Evolutionary conservation across 2,113 vertebrate genomes (phyloP).

Genomic region (Pionites leucogaster): DNA sequence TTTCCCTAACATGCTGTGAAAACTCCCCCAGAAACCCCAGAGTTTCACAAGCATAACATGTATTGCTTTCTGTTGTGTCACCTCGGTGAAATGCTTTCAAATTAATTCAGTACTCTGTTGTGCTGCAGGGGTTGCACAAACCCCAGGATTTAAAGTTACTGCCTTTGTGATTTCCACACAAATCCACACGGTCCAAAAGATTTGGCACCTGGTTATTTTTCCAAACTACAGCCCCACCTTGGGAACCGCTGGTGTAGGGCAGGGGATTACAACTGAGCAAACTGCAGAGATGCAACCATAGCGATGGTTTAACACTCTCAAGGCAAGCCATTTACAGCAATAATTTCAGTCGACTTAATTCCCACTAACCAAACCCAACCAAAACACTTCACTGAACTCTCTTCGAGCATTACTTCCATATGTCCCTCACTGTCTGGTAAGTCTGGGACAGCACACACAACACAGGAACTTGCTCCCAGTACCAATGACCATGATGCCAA

Average conservation of each 20-base stretch:
- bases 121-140: neutral
- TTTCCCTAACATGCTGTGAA: neutral
- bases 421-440: fast-evolving
- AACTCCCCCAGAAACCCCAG: neutral
- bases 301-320: fast-evolving
- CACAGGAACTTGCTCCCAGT: neutral
- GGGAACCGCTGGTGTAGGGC: neutral
- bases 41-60: neutral
- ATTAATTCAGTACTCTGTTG: neutral
- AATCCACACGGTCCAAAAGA: neutral
- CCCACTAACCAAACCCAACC: neutral
- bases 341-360: neutral
- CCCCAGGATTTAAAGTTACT: neutral
- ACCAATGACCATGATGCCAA: fast-evolving
- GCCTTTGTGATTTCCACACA: neutral
- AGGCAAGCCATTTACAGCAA: neutral
- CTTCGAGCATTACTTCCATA: fast-evolving
- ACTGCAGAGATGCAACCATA: fast-evolving
- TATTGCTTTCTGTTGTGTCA: neutral
- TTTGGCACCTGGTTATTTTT: neutral
- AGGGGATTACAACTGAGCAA: neutral
- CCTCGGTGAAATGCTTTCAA: neutral
- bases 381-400: neutral
- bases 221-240: neutral
- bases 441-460: fast-evolving